Percentiles rank a stretch among this genome's conserved stretches.
phyloP scores from a whole-genome alignment of 2,113 vertebrate species.

The Ailurus styani region DNA sequence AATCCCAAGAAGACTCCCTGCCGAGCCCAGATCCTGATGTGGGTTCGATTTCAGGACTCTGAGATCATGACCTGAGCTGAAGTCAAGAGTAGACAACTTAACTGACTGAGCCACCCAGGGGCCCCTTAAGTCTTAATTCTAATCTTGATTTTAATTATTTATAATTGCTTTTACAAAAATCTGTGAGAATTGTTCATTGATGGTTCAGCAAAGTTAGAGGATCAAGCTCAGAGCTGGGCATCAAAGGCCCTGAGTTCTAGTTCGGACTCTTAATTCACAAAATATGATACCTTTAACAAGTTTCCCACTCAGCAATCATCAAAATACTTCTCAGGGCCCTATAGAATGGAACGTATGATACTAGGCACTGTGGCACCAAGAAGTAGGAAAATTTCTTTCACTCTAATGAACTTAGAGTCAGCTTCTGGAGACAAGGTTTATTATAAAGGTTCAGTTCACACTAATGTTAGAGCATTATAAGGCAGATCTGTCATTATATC shows the following conservation, averaged over 20 bases:
- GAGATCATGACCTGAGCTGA: background rate
- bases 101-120: background rate
- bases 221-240: background rate
- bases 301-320: background rate
- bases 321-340: background rate
- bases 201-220: background rate
- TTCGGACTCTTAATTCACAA: background rate
- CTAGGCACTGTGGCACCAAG: background rate
- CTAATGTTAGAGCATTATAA: background rate
- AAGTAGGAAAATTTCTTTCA: background rate
- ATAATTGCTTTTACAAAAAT: background rate
- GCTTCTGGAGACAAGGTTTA: background rate
- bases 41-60: background rate
- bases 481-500: background rate
- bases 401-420: background rate
- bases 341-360: background rate
- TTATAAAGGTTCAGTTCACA: background rate
- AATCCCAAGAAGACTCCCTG: background rate
- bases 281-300: background rate
- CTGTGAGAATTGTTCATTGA: background rate
- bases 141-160: conserved; percentile 24
- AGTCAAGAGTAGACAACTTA: background rate
- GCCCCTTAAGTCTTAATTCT: background rate
- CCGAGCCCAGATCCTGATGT: background rate
- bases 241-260: background rate